Percentiles rank a stretch among this genome's conserved stretches.
These are phyloP conservation scores for Hybognathus amarus DNA, from an alignment of 2,797 vertebrate genomes.

Conservation along the genomic window DNA sequence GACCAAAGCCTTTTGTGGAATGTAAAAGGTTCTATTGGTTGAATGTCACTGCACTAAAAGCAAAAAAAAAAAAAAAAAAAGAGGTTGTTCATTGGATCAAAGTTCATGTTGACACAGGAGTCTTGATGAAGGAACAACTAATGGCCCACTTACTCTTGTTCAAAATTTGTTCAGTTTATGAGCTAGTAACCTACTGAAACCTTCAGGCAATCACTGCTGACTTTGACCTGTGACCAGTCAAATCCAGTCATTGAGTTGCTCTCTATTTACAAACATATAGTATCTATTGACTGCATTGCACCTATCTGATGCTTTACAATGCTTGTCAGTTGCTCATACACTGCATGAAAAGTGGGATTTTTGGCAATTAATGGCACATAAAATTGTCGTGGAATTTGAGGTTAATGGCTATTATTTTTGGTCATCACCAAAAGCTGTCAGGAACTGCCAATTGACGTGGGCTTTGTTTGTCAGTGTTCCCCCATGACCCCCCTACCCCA, in stretches of 20 bases:
- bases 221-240: constrained; percentile 29
- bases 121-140: constrained; percentile 24
- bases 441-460: no score
- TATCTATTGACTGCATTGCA: no score
- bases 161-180: constrained; percentile 45
- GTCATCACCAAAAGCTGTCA: no score
- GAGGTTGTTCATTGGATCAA: background rate
- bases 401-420: no score
- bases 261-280: background rate
- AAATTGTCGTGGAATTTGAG: no score
- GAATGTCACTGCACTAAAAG: background rate
- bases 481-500: no score
- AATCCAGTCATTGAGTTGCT: background rate
- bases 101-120: constrained; percentile 40
- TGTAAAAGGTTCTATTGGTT: background rate
- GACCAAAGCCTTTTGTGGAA: background rate
- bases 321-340: background rate
- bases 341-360: no score
- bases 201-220: background rate
- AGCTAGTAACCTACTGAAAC: constrained; percentile 45
- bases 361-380: no score
- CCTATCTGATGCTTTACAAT: background rate
- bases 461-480: no score
- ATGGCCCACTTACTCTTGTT: constrained; percentile 29
- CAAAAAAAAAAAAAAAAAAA: background rate